Evolutionary conservation across 2,888 invertebrate species (phyloP), one percentile per base, ranked within the genome.

Genomic region (Dastarcus helophoroides): DNA sequence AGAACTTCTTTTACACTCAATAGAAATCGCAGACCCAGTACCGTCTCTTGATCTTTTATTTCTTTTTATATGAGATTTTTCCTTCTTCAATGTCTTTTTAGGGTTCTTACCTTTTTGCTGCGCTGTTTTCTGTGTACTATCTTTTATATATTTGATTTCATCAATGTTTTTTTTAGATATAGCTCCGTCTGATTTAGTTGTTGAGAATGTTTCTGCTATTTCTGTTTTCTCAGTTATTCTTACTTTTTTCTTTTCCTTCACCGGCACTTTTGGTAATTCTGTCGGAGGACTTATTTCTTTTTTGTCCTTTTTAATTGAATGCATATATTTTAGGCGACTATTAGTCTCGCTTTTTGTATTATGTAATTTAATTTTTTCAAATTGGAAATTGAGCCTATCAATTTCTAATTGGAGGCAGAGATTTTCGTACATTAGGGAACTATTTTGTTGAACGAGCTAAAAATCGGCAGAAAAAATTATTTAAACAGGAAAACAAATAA

Each of bases 381-480:
- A 38, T 43, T 54, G 50, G 9, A 42, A 27, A 31, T 46, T 43
- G 21, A 58, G 31, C 29, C 51, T 48, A 31, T 61, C 60, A 4
- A 59, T 41, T 44, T 60, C 52, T 25, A 55, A 41, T 45, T 60
- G 60, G 14, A 61, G 44, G 33, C 52, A 53, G 3, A 62, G 38
- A 38, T 60, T 62, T 42, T 62, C 61, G 33, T 62, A 58, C n/a
- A 60, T 51, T 37, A 62, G 40, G 15, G 49, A 50, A 31, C 58
- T 56, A 34, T 62, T 62, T 35, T 58, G 54, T 37, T 59, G 58
- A 4, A 60, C 50, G 24, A 61, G 43, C 60, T 62, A 33, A 34
- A 52, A 47, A 30, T 41, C 33, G 28, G 19, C 6, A 17, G n/a
- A 17, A n/a, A 17, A 17, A 17, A 7, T 6, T 6, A 17, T 7